phyloP scores from a whole-genome alignment of 2,888 invertebrate genomes.

The Pyrgus malvae region DNA sequence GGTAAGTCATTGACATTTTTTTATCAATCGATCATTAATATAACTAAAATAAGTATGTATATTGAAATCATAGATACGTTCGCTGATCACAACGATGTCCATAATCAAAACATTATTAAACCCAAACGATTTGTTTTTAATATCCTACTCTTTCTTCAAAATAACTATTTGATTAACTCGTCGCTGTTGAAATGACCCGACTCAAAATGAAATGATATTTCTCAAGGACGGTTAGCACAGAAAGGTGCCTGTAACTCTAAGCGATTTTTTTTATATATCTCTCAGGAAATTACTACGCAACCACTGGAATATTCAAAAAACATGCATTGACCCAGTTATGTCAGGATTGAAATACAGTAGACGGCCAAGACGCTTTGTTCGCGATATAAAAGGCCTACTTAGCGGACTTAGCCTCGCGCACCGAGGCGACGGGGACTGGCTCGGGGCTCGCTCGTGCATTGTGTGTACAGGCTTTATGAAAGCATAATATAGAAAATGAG shows the following conservation, averaged over 20 bases:
- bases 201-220: neutral
- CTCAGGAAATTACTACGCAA: constrained; percentile 13
- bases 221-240: neutral
- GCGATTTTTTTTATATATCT: constrained; percentile 3
- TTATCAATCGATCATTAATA: no score
- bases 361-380: constrained; percentile 37
- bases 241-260: neutral
- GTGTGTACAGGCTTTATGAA: constrained; percentile 24
- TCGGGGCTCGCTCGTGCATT: constrained; percentile 20
- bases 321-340: constrained; percentile 43
- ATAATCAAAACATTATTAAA: no score
- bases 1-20: constrained; percentile 83
- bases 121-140: no score
- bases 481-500: constrained; percentile 15
- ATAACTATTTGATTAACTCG: no score
- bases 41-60: no score
- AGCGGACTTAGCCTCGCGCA: constrained; percentile 33
- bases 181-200: neutral
- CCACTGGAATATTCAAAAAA: constrained; percentile 33
- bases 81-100: no score
- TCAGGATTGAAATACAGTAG: constrained; percentile 37
- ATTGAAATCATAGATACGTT: no score
- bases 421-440: constrained; percentile 19
- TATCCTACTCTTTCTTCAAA: neutral
- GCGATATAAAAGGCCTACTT: constrained; percentile 37